A percentile compares a stretch with the other conserved stretches of the same genome.
These are phyloP conservation scores for Solenodon paradoxus DNA, from an alignment of 2,113 vertebrate species.

Conservation along the genomic window DNA sequence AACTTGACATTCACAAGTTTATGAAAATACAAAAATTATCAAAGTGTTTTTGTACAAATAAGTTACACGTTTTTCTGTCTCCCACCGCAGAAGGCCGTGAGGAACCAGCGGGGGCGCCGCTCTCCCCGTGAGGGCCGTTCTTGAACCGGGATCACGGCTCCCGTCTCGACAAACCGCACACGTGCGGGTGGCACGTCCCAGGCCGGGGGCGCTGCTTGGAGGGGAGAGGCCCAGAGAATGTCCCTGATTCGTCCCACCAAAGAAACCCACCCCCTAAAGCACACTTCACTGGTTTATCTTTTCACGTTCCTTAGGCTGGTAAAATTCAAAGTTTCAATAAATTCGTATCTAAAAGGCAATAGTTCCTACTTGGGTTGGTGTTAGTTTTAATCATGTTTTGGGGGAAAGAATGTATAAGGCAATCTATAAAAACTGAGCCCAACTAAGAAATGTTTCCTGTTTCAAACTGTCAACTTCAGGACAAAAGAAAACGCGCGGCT, in stretches of 20 bases:
- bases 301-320: constrained; percentile 47
- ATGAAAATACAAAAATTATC: constrained; percentile 81
- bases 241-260: not conserved
- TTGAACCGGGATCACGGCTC: too few species aligned
- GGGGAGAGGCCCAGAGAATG: not conserved
- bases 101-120: too few species aligned
- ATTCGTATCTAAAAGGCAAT: constrained; percentile 46
- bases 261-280: not conserved
- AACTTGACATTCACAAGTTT: constrained; percentile 70
- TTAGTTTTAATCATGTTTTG: constrained; percentile 43
- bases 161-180: too few species aligned
- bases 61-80: constrained; percentile 46
- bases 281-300: constrained; percentile 16
- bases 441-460: constrained; percentile 36
- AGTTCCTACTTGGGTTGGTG: constrained; percentile 61
- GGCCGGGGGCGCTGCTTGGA: too few species aligned
- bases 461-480: constrained; percentile 61
- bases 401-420: constrained; percentile 27
- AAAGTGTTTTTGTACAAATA: constrained; percentile 71
- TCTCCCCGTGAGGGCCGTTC: too few species aligned
- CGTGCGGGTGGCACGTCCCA: too few species aligned
- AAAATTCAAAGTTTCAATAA: constrained; percentile 54
- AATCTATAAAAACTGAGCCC: constrained; percentile 66
- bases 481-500: constrained; percentile 71
- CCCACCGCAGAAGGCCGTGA: constrained; percentile 52